Base-by-base conservation (phyloP, 2,113 vertebrate genomes). In the Ceyx melanurus region DNA sequence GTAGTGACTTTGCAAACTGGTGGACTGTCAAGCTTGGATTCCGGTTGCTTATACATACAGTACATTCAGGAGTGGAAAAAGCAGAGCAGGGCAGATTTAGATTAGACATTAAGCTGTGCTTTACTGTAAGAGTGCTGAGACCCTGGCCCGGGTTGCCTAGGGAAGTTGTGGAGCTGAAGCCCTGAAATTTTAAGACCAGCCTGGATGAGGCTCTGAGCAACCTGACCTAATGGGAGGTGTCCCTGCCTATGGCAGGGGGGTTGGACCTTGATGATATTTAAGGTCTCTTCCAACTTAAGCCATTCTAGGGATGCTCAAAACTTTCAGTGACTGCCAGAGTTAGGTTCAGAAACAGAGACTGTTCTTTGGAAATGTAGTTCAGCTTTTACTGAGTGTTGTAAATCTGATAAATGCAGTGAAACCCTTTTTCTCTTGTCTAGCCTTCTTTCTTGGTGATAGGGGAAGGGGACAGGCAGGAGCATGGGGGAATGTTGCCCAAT, bases 391-490 rank as follows among this genome's bases (percentile, higher is more conserved):
- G 35, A 81, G 60, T 71, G 45, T 10, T 83, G 6, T 37, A 50
- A 54, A 61, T 45, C 16, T 66, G 14, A 8, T 5, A 66, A 80
- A 70, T 22, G 21, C 29, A 75, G 6, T 19, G 25, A 70, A 70
- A 29, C 8, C 1, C 2, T 37, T 72, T 53, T 51, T 58, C 48
- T 15, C 37, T 70, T 15, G 71, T n/a, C 33, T 3, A 21, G 3
- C 1, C 9, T 46, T 26, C 7, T 3, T 28, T 58, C 14, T 65
- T n/a, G 37, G 37, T 11, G 4, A 6, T 15, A 7, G 3, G 2
- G 2, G 11, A 37, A 37, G 37, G 37, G 37, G 37, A 37, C 37
- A 37, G 37, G 37, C 37, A 37, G 8, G 46, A 21, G 4, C 45
- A 12, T 11, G 13, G 8, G 8, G 42, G 13, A 83, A 5, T 20